These are phyloP conservation scores for Eristalis intricaria DNA, from an alignment of 2,888 invertebrate species.

Conservation along the genomic window DNA sequence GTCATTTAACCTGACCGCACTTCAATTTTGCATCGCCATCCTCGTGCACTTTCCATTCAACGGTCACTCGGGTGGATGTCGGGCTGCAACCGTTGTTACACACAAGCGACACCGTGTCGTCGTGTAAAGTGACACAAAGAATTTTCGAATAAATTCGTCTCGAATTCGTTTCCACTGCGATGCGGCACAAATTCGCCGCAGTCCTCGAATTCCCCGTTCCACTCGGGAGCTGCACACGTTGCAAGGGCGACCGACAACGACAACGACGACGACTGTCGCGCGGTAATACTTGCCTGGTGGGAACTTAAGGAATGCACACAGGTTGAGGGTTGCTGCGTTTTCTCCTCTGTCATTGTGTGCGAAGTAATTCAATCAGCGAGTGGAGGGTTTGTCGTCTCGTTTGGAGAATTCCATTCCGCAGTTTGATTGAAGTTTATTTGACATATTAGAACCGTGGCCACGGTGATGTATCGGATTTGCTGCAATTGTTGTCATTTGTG, in stretches of 20 bases:
- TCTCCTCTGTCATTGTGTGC: not conserved
- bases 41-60: not conserved
- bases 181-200: not conserved
- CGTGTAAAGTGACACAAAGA: not conserved
- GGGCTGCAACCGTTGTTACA: not conserved
- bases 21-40: too few species aligned
- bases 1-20: too few species aligned
- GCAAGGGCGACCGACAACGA: not conserved
- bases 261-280: not conserved
- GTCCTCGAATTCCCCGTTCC: not conserved
- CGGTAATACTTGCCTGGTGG: not conserved
- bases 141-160: not conserved
- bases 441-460: not conserved
- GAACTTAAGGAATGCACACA: not conserved
- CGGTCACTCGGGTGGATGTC: not conserved
- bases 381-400: not conserved
- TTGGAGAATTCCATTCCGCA: not conserved
- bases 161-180: not conserved
- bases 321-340: not conserved
- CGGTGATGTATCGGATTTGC: not conserved
- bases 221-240: not conserved
- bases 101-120: not conserved
- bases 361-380: not conserved
- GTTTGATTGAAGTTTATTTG: not conserved
- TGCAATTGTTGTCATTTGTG: not conserved